Percentiles rank a stretch among this genome's conserved stretches.
phyloP scores from a whole-genome alignment of 2,888 invertebrate genomes.

The Drosophila limbata region DNA sequence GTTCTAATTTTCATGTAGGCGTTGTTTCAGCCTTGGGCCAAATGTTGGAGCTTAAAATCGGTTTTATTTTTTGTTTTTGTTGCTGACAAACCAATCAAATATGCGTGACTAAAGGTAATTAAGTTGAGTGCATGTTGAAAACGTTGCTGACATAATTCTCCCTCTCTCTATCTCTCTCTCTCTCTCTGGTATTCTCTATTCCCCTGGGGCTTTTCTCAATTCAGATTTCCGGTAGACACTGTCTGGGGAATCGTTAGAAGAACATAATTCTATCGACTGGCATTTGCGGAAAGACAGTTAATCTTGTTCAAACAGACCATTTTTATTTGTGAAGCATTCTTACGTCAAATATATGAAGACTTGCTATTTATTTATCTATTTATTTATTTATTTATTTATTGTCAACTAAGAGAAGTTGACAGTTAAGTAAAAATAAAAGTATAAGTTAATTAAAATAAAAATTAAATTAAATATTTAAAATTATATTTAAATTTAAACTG shows the following conservation, averaged over 20 bases:
- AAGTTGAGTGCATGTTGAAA: constrained; percentile 65
- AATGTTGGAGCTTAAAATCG: constrained; percentile 32
- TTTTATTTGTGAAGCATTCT: background rate
- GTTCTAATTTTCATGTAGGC: constrained; percentile 22
- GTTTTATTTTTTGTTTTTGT: background rate
- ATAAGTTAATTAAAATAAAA: too few relatives aligned
- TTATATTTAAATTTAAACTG: too few relatives aligned
- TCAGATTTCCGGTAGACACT: constrained; percentile 62
- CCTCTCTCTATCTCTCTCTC: background rate
- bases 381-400: too few relatives aligned
- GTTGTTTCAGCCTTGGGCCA: constrained; percentile 52
- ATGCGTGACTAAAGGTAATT: constrained; percentile 73
- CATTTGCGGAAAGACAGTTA: constrained; percentile 2
- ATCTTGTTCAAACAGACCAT: background rate
- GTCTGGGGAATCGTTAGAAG: constrained; percentile 32
- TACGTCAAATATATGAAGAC: background rate
- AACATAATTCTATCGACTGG: constrained; percentile 16
- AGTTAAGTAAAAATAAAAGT: too few relatives aligned
- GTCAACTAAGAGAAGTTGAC: too few relatives aligned
- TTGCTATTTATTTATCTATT: too few relatives aligned
- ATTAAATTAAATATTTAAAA: too few relatives aligned
- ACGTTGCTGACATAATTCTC: constrained; percentile 68
- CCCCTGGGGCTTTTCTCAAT: constrained; percentile 7
- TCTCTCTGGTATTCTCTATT: constrained; percentile 15
- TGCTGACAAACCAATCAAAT: constrained; percentile 65